Conservation (phyloP, 2,113 vertebrate genomes). For the Trematocara macrostoma region DNA sequence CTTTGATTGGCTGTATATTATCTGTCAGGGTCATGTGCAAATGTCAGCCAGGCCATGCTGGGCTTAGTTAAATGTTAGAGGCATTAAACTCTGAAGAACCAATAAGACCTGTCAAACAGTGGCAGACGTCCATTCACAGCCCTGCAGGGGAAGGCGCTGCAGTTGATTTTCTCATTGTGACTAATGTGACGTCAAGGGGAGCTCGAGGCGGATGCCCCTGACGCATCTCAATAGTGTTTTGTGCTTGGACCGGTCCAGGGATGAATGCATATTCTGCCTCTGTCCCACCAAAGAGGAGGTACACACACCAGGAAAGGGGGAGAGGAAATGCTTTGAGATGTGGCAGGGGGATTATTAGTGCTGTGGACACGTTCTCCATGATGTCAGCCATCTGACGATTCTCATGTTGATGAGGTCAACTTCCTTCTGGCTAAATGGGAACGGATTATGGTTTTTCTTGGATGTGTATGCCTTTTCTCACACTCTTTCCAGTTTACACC, state of each 20-base stretch:
- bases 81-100: constrained; percentile 20
- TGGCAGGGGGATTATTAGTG: constrained; percentile 14
- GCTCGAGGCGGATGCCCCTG: not conserved
- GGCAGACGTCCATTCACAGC: constrained; percentile 26
- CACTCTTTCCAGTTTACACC: not conserved
- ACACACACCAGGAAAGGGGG: not conserved
- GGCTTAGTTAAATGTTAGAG: constrained; percentile 24
- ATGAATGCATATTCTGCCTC: constrained; percentile 15
- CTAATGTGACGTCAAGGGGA: constrained; percentile 32
- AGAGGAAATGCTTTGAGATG: constrained; percentile 29
- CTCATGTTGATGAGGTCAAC: constrained; percentile 59
- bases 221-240: constrained; percentile 32
- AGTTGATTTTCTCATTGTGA: constrained; percentile 28
- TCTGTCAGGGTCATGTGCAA: constrained; percentile 23
- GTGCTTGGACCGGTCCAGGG: not conserved
- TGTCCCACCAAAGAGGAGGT: not conserved
- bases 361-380: constrained; percentile 12
- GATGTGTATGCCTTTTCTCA: not conserved
- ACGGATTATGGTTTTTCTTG: constrained; percentile 13
- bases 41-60: constrained; percentile 22
- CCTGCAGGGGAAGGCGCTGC: not conserved
- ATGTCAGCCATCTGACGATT: constrained; percentile 49
- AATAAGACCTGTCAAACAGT: constrained; percentile 28
- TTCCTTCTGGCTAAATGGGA: constrained; percentile 43
- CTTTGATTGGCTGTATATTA: not conserved